Evolutionary conservation across 2,113 vertebrate species (phyloP), one percentile per base, ranked within the genome.

Genomic region (Falco punctatus): DNA sequence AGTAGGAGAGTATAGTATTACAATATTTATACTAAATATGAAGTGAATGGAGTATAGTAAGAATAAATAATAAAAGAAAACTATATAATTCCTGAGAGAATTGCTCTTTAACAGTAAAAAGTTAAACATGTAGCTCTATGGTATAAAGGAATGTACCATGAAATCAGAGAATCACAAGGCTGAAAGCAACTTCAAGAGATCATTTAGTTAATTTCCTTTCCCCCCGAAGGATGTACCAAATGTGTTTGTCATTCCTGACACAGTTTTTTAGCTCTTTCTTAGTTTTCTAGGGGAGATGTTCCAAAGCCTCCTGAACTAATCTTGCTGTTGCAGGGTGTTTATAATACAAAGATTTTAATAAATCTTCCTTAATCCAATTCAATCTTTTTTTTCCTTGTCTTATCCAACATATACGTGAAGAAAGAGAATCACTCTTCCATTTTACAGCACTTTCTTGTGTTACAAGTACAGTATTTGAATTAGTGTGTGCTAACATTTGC

Each of bases 41-140:
- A 91, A 85, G 49, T 13, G 27, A 87, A 67, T 51, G 62, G 61
- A 28, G 74, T 94, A 65, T 77, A 86, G 30, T 72, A 92, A 89
- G 61, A 72, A 19, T 85, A 95, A 95, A 91, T 88, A 85, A 91
- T 90, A 55, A 77, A 85, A 88, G 23, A 49, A 95, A 86, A 55
- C 35, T 38, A 20, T 42, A 11, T 86, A 75, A 89, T 65, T 87
- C 57, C 52, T 55, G 35, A 65, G 73, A 85, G 38, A 94, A 89
- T n/a, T 28, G 12, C 58, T 79, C 32, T 75, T 67, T 67, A 94
- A 79, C 57, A 52, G 23, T 79, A 57, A 40, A 44, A 72, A 67
- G 49, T 69, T 87, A 75, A 85, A 46, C 18, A 48, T 20, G 30
- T 28, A 91, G 57, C 35, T 72, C 40, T 62, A 5, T 57, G 73